Percentiles rank a stretch among this genome's conserved stretches.
These are phyloP conservation scores for Dicycla oo DNA, from an alignment of 2,888 invertebrate genomes.

Conservation along the genomic window DNA sequence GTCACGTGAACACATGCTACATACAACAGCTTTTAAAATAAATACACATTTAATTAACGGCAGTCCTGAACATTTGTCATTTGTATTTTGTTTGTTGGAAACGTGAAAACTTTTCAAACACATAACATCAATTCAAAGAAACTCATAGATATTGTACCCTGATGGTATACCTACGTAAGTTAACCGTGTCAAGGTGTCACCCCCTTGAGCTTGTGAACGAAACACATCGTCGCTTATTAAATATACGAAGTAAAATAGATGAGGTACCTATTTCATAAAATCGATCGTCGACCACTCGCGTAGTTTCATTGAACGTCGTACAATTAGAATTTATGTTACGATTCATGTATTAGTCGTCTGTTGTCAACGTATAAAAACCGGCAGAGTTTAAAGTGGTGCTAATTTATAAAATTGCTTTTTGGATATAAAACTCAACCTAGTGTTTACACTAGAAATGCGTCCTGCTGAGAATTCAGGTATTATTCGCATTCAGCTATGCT, in stretches of 20 bases:
- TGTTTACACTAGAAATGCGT: slow-evolving; percentile 5
- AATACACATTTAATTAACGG: slow-evolving; percentile 4
- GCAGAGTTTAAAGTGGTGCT: slow-evolving; percentile 44
- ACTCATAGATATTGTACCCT: background rate
- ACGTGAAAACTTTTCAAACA: background rate
- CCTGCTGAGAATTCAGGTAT: slow-evolving; percentile 14
- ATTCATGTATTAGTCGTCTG: slow-evolving; percentile 49
- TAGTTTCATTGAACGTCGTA: slow-evolving; percentile 58
- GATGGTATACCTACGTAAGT: background rate
- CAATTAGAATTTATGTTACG: slow-evolving; percentile 68
- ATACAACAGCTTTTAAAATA: slow-evolving; percentile 15
- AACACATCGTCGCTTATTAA: slow-evolving; percentile 37
- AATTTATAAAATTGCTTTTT: slow-evolving; percentile 40
- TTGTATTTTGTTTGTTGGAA: background rate
- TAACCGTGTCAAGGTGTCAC: slow-evolving; percentile 37
- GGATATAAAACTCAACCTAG: slow-evolving; percentile 21
- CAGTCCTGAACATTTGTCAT: slow-evolving; percentile 1
- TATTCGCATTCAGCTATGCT: background rate
- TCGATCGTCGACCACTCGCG: slow-evolving; percentile 60
- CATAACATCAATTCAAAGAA: background rate
- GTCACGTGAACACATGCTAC: slow-evolving; percentile 55
- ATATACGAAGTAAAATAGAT: slow-evolving; percentile 37
- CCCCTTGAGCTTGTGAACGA: slow-evolving; percentile 22
- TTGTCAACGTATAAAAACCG: slow-evolving; percentile 59
- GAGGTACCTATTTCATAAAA: slow-evolving; percentile 56